Evolutionary conservation across 35 echinoderm and acorn worm species (phyloP).

Genomic region (Patiria miniata): DNA sequence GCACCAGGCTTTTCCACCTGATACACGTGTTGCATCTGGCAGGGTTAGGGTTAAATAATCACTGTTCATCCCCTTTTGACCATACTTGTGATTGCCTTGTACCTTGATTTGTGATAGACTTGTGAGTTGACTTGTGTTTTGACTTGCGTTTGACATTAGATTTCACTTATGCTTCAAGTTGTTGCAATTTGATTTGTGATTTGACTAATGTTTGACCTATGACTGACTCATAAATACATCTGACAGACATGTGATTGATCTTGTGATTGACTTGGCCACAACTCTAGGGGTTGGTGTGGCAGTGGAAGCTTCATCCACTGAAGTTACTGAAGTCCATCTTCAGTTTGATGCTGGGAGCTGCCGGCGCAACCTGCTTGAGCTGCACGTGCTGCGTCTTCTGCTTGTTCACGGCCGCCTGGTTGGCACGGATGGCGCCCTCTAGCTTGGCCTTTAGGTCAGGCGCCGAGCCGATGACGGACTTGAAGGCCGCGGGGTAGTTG

Average conservation of each 20-base stretch:
- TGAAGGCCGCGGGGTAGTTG: conserved; percentile 83
- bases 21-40: too few species aligned
- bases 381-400: conserved; percentile 54
- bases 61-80: too few species aligned
- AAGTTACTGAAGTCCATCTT: conserved; percentile 99
- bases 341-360: conserved; percentile 89
- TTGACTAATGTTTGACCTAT: neutral
- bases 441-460: conserved; percentile 94
- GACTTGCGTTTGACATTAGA: too few species aligned
- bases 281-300: neutral
- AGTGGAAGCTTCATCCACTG: conserved; percentile 59
- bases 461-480: conserved; percentile 70
- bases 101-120: too few species aligned
- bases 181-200: too few species aligned
- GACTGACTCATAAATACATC: neutral
- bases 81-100: too few species aligned
- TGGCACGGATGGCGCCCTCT: conserved; percentile 81
- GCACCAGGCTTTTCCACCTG: too few species aligned
- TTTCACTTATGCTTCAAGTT: too few species aligned
- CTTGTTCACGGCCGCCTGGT: conserved; percentile 60
- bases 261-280: neutral
- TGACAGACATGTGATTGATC: neutral
- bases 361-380: conserved; percentile 38
- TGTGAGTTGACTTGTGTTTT: too few species aligned
- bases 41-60: too few species aligned